phyloP scores from a whole-genome alignment of 2,113 vertebrate genomes.

The Glaucomys volans region DNA sequence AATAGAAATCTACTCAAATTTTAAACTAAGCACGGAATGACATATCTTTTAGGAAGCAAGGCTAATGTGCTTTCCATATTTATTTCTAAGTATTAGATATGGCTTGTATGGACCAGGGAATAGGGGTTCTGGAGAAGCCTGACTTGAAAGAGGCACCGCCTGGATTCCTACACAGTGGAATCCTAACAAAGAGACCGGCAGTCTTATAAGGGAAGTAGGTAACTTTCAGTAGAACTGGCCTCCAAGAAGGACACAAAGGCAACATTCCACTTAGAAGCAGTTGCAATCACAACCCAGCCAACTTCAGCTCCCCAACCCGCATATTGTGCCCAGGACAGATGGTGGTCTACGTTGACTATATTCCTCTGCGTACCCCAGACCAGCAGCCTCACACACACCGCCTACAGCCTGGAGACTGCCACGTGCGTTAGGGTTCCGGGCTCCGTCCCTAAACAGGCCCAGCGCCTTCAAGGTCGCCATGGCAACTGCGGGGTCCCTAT shows the following conservation, averaged over 20 bases:
- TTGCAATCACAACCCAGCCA: neutral
- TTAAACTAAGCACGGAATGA: neutral
- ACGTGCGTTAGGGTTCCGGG: neutral
- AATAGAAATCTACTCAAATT: slow-evolving; percentile 9
- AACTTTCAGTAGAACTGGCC: slow-evolving; percentile 67
- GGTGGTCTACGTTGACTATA: neutral
- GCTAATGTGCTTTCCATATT: neutral
- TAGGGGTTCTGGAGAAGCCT: neutral
- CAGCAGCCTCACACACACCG: neutral
- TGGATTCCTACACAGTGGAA: neutral
- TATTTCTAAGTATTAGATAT: neutral
- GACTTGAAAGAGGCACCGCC: neutral
- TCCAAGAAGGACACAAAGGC: neutral
- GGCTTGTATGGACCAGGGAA: neutral
- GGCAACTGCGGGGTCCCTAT: neutral
- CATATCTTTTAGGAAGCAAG: neutral
- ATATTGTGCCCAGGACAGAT: neutral
- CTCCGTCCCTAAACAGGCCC: fast-evolving
- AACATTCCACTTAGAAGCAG: neutral
- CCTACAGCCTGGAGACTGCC: neutral
- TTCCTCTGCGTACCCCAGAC: neutral
- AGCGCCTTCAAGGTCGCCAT: slow-evolving; percentile 33
- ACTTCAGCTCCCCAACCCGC: too few species aligned
- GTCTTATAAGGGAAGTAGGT: neutral
- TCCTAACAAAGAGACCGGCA: slow-evolving; percentile 63